These are phyloP conservation scores for Allygus modestus DNA, from an alignment of 2,888 invertebrate genomes.

Conservation along the genomic window DNA sequence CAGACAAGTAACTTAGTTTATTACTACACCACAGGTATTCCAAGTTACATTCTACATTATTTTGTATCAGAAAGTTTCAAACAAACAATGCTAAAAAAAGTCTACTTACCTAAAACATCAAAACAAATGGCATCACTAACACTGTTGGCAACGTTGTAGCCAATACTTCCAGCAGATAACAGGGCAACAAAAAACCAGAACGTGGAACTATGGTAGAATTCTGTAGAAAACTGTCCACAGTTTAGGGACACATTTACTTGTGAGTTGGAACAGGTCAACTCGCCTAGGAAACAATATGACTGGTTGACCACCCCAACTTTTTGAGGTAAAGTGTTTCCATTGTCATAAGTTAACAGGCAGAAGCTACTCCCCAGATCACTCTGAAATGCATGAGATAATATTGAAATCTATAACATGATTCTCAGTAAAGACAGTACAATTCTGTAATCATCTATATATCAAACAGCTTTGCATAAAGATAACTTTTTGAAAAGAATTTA, in stretches of 20 bases:
- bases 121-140: conserved; percentile 95
- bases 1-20: too few relatives aligned
- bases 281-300: neutral
- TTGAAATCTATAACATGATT: too few relatives aligned
- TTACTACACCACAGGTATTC: too few relatives aligned
- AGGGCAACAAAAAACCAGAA: conserved; percentile 87
- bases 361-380: neutral
- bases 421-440: too few relatives aligned
- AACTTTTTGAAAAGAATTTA: too few relatives aligned
- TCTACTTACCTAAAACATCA: conserved; percentile 84
- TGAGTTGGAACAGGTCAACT: neutral
- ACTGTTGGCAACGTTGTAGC: conserved; percentile 90
- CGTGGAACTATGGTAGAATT: conserved; percentile 72
- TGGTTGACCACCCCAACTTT: neutral
- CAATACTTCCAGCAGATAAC: conserved; percentile 86
- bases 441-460: too few relatives aligned
- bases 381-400: neutral
- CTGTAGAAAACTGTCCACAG: conserved; percentile 61
- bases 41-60: too few relatives aligned
- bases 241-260: neutral
- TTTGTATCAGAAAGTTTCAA: too few relatives aligned
- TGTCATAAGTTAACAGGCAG: neutral
- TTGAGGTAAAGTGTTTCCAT: neutral
- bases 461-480: too few relatives aligned
- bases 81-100: too few relatives aligned